These are phyloP conservation scores for Drosophila trapezifrons DNA, from an alignment of 1,140 invertebrate genomes.

Conservation along the genomic window DNA sequence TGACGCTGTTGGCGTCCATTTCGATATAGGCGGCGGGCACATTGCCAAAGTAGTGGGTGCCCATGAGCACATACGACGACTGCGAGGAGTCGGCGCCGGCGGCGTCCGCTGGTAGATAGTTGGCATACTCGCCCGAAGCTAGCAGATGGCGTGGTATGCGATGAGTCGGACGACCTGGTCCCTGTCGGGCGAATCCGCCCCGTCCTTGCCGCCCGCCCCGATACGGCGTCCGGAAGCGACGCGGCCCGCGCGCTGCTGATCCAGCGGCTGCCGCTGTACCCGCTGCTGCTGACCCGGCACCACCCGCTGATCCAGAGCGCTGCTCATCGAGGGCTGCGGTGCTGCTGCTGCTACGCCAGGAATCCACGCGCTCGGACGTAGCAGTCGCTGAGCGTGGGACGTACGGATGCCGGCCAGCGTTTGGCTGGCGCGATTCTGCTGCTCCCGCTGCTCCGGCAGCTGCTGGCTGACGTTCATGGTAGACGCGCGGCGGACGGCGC, in stretches of 20 bases:
- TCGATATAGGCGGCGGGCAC: slow-evolving; percentile 85
- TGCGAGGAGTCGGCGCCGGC: slow-evolving; percentile 76
- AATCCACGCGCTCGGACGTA: slow-evolving; percentile 81
- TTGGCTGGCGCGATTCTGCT: slow-evolving; percentile 46
- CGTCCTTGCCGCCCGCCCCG: slow-evolving; percentile 75
- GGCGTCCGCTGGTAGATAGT: slow-evolving; percentile 75
- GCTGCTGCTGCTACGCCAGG: slow-evolving; percentile 84
- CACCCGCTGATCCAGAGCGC: slow-evolving; percentile 50
- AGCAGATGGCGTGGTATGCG: slow-evolving; percentile 83
- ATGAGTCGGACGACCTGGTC: slow-evolving; percentile 83
- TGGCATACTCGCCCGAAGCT: slow-evolving; percentile 78
- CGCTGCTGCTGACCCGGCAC: slow-evolving; percentile 53
- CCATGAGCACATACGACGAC: slow-evolving; percentile 87
- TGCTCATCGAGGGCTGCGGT: slow-evolving; percentile 59
- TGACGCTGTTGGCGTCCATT: slow-evolving; percentile 86
- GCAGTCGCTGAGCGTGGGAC: slow-evolving; percentile 59
- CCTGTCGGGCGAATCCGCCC: slow-evolving; percentile 82
- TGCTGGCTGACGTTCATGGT: slow-evolving; percentile 52
- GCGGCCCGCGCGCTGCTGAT: slow-evolving; percentile 58
- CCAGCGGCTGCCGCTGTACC: slow-evolving; percentile 26
- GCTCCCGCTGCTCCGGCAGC: slow-evolving; percentile 25
- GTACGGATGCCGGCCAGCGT: slow-evolving; percentile 66
- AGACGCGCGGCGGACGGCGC: slow-evolving; percentile 63
- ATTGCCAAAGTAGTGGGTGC: slow-evolving; percentile 85
- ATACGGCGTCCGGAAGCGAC: slow-evolving; percentile 82